Base-by-base conservation (phyloP, 2,113 vertebrate species). In the Hypocryptadius cinnamomeus region DNA sequence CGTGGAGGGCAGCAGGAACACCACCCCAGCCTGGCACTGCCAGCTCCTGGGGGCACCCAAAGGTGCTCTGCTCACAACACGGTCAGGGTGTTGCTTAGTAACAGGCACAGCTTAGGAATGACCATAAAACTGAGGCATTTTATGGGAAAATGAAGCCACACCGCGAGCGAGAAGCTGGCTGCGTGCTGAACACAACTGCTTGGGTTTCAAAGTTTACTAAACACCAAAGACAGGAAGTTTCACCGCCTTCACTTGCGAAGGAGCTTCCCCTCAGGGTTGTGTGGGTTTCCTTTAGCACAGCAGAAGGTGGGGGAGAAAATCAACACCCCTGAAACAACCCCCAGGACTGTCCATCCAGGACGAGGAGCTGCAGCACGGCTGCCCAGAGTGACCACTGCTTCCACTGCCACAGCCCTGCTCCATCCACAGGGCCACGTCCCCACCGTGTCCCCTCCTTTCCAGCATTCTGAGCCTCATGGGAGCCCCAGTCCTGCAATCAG, bases 81-180 rank as follows among this genome's bases (percentile, higher is more conserved):
- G 2, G 19, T 8, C 64, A 35, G 44, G 59, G 45, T 0, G 0
- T 22, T 18, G 37, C 17, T 57, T 1, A 20, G 42, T 13, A 39
- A 69, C 1, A 15, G 0, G 11, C 8, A 24, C 13, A 9, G 2
- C 12, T 61, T 5, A 20, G 53, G 40, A 54, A 60, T 0, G 4
- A 13, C 30, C 48, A 12, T 6, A 78, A 61, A 79, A 39, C 39
- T 2, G 13, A 21, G 45, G 14, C 0, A 50, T 17, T 77, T 57
- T 1, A 4, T 2, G 23, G 9, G 69, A 40, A 59, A 45, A 68
- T 4, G 19, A 56, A 76, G 44, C 19, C 12, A 7, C 42, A 19
- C 0, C 2, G 59, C 1, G 5, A 71, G 64, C 2, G 0, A 71
- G 60, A 18, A 39, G 73, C 61, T 92, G 5, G 3, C 23, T 0